Base-by-base conservation (phyloP, 2,797 vertebrate genomes). In the Sitta carolinensis region DNA sequence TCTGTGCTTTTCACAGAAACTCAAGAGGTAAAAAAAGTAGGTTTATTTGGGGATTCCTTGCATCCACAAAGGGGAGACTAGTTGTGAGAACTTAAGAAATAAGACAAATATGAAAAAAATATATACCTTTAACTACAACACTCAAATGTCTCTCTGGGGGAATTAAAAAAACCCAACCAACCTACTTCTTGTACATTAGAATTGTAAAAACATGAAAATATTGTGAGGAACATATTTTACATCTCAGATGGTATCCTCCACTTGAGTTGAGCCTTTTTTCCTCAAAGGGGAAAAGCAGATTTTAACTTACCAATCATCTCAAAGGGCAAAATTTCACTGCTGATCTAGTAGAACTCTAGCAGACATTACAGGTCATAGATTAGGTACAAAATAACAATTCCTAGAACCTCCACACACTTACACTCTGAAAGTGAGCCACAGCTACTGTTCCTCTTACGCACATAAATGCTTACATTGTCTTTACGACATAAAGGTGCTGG, bases 401-500 rank as follows among this genome's bases (percentile, higher is more conserved):
- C 58, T 54, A 42, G 48, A 87, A 43, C 15, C 27, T 66, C 64
- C 17, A 57, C 64, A 32, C 50, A 48, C 74, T 48, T 51, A 32
- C 1, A 21, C 5, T 17, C 40, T 5, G 10, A 20, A 67, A 86
- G 26, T 1, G 8, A 86, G 36, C 19, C 32, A 26, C 6, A 29
- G 26, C 36, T 58, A 23, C 42, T 43, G 2, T 32, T 78, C 40
- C 51, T 52, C 63, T 57, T 0, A 21, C 2, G 13, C 26, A 48
- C 21, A 26, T 23, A 74, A 67, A 74, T 6, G 29, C 84, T 96
- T 96, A 98, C 98, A 97, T 98, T 98, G 91, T 98, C 98, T 88
- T 97, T 97, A 87, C 97, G 66, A 42, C 95, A 96, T 27, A 97
- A 97, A 96, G 8, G 48, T 96, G 63, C 81, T 80, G 32, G 94